A percentile compares a stretch with the other conserved stretches of the same genome.
These are phyloP conservation scores for Campylorhamphus procurvoides DNA, from an alignment of 2,113 vertebrate genomes.

Conservation along the genomic window DNA sequence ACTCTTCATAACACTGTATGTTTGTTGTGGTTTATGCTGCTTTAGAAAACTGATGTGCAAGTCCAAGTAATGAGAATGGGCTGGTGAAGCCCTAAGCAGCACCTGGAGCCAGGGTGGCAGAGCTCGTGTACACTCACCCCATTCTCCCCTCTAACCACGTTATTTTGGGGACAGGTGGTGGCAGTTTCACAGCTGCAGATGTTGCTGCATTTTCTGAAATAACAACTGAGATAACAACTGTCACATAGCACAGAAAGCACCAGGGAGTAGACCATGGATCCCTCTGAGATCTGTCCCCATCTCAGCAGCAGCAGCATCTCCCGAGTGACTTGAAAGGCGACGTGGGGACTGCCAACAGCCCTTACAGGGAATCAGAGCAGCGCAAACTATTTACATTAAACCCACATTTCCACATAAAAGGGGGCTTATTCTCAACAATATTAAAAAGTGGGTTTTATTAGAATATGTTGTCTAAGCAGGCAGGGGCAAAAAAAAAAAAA, in stretches of 20 bases:
- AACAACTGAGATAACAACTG: background rate
- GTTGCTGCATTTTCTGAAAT: background rate
- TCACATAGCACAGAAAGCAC: background rate
- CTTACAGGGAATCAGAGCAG: background rate
- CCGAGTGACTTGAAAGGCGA: background rate
- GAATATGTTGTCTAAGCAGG: background rate
- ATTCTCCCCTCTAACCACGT: rapidly evolving
- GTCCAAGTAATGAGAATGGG: background rate
- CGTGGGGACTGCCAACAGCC: background rate
- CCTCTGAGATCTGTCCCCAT: background rate
- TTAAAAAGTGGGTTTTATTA: background rate
- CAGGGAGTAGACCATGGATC: background rate
- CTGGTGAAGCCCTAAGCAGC: too few species aligned
- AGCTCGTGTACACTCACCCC: rapidly evolving
- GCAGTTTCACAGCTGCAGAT: background rate
- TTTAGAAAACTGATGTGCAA: background rate
- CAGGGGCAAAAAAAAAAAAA: background rate
- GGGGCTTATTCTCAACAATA: background rate
- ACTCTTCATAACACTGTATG: background rate
- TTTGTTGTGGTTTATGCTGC: background rate
- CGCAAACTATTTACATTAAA: background rate
- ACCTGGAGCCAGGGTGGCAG: background rate
- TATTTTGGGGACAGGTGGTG: background rate
- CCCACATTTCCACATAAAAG: background rate
- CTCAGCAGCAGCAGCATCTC: background rate